A percentile compares a stretch with the other conserved stretches of the same genome.
Evolutionary conservation across 30 jellyfish, hydroid and myxozoan genomes (phyloP).

Genomic region (Hydractinia symbiolongicarpus): DNA sequence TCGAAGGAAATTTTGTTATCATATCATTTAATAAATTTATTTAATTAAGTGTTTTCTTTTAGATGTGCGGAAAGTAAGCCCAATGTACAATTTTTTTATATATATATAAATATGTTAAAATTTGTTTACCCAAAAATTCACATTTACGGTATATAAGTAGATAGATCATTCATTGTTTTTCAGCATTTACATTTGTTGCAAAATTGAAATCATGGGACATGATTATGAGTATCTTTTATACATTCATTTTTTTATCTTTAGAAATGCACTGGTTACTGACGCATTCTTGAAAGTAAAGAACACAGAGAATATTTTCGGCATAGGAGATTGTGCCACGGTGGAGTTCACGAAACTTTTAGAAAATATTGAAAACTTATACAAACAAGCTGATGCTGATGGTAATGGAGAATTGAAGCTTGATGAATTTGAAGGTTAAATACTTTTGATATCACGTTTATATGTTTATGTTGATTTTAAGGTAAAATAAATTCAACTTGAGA

Average conservation of each 20-base stretch:
- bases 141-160: neutral
- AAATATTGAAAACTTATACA: slow-evolving; percentile 35
- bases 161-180: too few species aligned
- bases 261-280: slow-evolving; percentile 58
- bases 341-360: slow-evolving; percentile 36
- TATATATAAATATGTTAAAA: too few species aligned
- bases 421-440: slow-evolving; percentile 42
- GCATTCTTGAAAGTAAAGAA: slow-evolving; percentile 52
- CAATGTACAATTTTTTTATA: too few species aligned
- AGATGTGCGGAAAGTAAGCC: neutral
- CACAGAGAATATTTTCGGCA: slow-evolving; percentile 46
- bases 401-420: slow-evolving; percentile 44
- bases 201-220: too few species aligned
- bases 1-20: neutral
- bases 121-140: too few species aligned
- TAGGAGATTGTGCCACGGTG: slow-evolving; percentile 69
- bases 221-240: too few species aligned
- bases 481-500: too few species aligned
- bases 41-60: too few species aligned
- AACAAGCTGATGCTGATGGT: slow-evolving; percentile 43
- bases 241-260: too few species aligned
- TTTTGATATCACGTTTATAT: too few species aligned
- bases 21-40: neutral
- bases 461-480: too few species aligned
- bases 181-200: too few species aligned